Evolutionary conservation across 2,888 invertebrate species (phyloP), one percentile per base, ranked within the genome.

Genomic region (Drosophila rellima): DNA sequence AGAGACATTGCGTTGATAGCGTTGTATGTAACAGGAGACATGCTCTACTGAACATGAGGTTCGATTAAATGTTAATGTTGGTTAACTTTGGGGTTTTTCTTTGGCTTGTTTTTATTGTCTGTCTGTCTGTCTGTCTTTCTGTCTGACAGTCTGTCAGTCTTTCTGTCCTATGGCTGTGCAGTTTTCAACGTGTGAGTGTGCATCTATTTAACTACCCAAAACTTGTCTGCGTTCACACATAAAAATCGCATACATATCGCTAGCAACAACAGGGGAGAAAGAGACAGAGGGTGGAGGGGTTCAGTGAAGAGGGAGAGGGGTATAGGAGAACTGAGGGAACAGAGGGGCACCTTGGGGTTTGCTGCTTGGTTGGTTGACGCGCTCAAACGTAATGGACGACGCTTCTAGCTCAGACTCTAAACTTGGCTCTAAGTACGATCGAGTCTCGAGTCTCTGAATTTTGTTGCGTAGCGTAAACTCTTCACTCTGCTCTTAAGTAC

Each of bases 11-110:
- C 54, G 77, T 64, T 80, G 86, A 85, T 89, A 88, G 74, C 82
- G 26, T 84, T 73, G 80, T 90, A 80, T 89, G 86, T 83, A 87
- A 88, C 91, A 91, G 91, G 91, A 91, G 91, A 91, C 86, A 91
- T 86, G 91, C 91, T 91, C 91, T 91, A 91, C 90, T 91, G 91
- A 91, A 91, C 91, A 89, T 90, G 90, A 91, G 90, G 91, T 91
- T 91, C 91, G 91, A 91, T 91, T 91, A 91, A 91, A 91, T 91
- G 91, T 90, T 91, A 91, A 91, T 91, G 90, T 91, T 91, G 91
- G 90, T 91, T 91, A 90, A 91, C 90, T 91, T 91, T 90, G 88
- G 82, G 82, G 86, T 83, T 89, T 91, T 89, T 85, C 86, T 85
- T 79, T 78, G 50, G 67, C 72, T 77, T 74, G 73, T 76, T 74